Conservation (phyloP, 2,797 vertebrate genomes). For the Parauchenoglanis punctatus region DNA sequence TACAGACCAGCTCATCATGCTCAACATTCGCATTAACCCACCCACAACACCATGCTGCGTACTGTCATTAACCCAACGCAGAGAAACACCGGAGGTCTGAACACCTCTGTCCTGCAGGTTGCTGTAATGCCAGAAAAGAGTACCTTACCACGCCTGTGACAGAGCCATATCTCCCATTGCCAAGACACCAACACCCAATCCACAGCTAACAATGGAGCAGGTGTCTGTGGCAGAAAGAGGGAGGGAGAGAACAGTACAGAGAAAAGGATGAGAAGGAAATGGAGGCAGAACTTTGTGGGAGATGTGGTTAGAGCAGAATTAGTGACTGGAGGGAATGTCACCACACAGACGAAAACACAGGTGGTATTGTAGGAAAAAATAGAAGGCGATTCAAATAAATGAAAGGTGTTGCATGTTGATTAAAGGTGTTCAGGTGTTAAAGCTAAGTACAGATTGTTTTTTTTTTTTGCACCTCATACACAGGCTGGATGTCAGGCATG, state of each 20-base stretch:
- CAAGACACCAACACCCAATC: conserved; percentile 47
- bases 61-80: conserved; percentile 17
- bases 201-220: conserved; percentile 69
- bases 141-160: neutral
- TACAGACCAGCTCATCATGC: conserved; percentile 25
- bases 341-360: conserved; percentile 32
- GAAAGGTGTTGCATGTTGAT: conserved; percentile 19
- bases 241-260: conserved; percentile 28
- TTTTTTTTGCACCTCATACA: conserved; percentile 29
- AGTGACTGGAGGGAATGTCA: conserved; percentile 27
- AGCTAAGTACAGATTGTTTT: conserved; percentile 40
- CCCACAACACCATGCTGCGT: conserved; percentile 24
- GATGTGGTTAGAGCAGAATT: conserved; percentile 46
- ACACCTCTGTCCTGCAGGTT: neutral
- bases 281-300: conserved; percentile 41
- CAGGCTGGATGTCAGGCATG: conserved; percentile 38
- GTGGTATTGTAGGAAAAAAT: conserved; percentile 18
- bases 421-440: conserved; percentile 43
- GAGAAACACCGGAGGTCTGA: neutral
- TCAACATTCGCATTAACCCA: conserved; percentile 1
- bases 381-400: conserved; percentile 35
- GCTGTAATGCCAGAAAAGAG: conserved; percentile 24
- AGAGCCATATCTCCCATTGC: conserved; percentile 31
- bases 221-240: conserved; percentile 64
- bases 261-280: conserved; percentile 39